Conservation (phyloP, 2,888 invertebrate genomes). For the Colletes collaris region DNA sequence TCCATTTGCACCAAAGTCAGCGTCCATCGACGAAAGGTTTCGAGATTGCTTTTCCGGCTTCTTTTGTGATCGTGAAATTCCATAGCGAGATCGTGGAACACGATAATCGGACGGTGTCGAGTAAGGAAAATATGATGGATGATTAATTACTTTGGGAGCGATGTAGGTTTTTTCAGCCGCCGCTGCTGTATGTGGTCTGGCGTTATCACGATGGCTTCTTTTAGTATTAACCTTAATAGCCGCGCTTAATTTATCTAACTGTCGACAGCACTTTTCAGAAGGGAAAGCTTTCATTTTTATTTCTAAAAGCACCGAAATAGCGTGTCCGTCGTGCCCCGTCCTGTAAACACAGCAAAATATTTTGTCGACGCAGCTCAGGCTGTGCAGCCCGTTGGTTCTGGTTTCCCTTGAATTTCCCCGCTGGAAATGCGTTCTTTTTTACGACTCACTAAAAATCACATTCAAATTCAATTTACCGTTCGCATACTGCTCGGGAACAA, state of each 20-base stretch:
- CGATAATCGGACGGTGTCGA: conserved; percentile 26
- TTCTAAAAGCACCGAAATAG: background rate
- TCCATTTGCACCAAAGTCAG: conserved; percentile 12
- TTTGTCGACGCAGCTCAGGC: too few species aligned
- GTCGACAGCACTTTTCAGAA: conserved; percentile 4
- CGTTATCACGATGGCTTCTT: conserved; percentile 39
- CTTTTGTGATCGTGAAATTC: conserved; percentile 12
- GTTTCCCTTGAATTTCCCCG: too few species aligned
- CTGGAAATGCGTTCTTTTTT: too few species aligned
- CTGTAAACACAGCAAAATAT: too few species aligned
- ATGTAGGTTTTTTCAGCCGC: conserved; percentile 19
- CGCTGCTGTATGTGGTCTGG: background rate
- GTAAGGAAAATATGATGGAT: conserved; percentile 6
- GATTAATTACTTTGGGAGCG: conserved; percentile 40
- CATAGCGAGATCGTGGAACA: conserved; percentile 6
- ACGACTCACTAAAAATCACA: too few species aligned
- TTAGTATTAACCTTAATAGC: conserved; percentile 29
- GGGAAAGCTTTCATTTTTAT: background rate
- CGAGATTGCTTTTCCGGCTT: background rate
- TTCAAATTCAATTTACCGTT: too few species aligned
- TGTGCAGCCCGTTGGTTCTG: too few species aligned
- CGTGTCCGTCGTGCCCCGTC: too few species aligned
- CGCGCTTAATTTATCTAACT: conserved; percentile 27
- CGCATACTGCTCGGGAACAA: too few species aligned
- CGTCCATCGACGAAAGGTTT: background rate